Base-by-base conservation (phyloP, 37 sponge, comb jelly and placozoan species). In the Beroe forskalii region DNA sequence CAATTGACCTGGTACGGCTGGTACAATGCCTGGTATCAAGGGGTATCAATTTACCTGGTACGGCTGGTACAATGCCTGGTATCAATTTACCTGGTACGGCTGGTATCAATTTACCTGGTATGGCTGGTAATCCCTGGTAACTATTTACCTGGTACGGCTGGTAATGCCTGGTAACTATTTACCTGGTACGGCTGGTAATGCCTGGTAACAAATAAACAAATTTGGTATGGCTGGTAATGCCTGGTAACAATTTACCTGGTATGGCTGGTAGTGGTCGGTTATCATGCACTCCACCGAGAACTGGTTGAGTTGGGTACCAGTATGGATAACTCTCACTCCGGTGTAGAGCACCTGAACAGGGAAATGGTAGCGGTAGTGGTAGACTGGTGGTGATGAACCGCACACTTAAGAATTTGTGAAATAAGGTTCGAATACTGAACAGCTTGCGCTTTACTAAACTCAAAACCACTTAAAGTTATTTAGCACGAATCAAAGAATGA, bases 221-320 rank as follows among this genome's bases (percentile, higher is more conserved):
- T 17, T 17, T 55, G 60, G 60, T 55, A 55, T 20, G 60, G 60
- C 60, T 20, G 9, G 60, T 55, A 55, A 17, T 55, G 60, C 17
- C 17, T 17, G 17, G 17, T 55, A 48, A 6, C 6, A 48, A 48
- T 17, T 69, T 1, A 80, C 86, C 86, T 80, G 86, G 55, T 41
- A 44, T 28, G 86, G 86, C 30, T 25, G 28, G 86, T 80, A 80
- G 55, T 80, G 44, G 28, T 44, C 86, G 0, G 8, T 44, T 32
- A 80, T 80, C 55, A 80, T 41, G 55, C 86, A 80, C 30, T 80
- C 86, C 55, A 80, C 86, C n/a, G 55, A 42, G 86, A 80, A 80
- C 0, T 80, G 86, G 22, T 80, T 80, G 17, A 80, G 40, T 38
- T 6, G 22, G 6, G 35, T 37, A 3, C 86, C 86, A 19, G 24